Evolutionary conservation across 2,113 vertebrate genomes (phyloP), one percentile per base, ranked within the genome.

Genomic region (Sorex fumeus): DNA sequence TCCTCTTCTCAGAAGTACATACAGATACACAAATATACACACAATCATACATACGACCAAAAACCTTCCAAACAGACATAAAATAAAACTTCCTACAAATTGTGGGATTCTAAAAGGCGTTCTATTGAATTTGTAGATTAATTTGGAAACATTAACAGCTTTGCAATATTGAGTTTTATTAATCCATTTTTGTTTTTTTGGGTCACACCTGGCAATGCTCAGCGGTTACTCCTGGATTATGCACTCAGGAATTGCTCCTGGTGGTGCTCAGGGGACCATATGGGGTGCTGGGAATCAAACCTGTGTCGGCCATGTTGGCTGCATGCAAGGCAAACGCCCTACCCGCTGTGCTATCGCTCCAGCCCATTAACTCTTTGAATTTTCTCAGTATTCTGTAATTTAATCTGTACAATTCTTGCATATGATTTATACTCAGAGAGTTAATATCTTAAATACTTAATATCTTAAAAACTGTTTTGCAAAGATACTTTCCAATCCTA

Each of bases 81-180:
- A 62, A 62, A 62, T 25, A 23, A 62, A 19, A 62, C 60, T 27
- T 4, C 18, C 60, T 23, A 10, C 18, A 62, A 62, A 19, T 84
- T 27, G 69, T 75, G 10, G 23, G 27, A n/a, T 57, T 84, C 84
- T 91, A 67, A 91, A 91, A 69, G 40, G 43, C 7, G 77, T 69
- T 62, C 6, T 32, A 76, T 11, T 80, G 47, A 67, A 47, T 84
- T 23, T 45, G 30, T 36, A 71, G 11, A 71, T 57, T 72, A 80
- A 45, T 30, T 53, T 70, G 9, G 15, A 27, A 69, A 40, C 18
- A 69, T 84, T 50, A 50, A 40, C 40, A 40, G 3, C 27, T 76
- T 43, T 80, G 19, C 6, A 64, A 71, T 7, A 75, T 0, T 78
- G 28, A 53, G 8, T 91, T 50, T 62, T 75, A n/a, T 23, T 15